Evolutionary conservation across 2,113 vertebrate genomes (phyloP), one percentile per base, ranked within the genome.

Genomic region (Odocoileus virginianus): DNA sequence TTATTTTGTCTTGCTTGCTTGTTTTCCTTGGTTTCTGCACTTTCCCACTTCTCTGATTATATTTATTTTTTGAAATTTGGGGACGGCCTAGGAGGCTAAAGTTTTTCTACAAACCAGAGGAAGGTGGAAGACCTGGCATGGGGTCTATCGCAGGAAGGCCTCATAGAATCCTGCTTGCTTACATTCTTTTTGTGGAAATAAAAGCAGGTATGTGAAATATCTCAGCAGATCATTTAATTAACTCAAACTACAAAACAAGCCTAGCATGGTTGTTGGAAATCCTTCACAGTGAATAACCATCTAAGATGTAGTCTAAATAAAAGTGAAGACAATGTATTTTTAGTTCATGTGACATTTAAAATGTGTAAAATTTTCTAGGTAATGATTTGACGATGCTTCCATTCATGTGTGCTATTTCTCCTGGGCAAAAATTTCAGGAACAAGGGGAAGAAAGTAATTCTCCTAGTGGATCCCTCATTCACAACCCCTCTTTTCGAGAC

Each of bases 321-420:
- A 97, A 95, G 76, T 71, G 30, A 94, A 96, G 88, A 10, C 58
- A 61, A 76, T 88, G 94, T 92, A 94, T 90, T 95, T 96, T 94
- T 95, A 95, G 81, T 78, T 82, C 91, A 83, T 95, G 16, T 95
- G 86, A 95, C 74, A 93, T 96, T 97, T 96, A 95, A 97, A 96
- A 95, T 60, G 36, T 87, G 50, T 91, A 81, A 93, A 92, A 91
- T 45, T 83, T 94, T 91, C 28, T 84, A 96, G 74, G 33, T 92
- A 96, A 91, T 71, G 82, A 16, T 17, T 91, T 79, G 60, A 82
- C 55, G 0, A 1, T 84, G 40, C 28, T 87, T 97, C 23, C 6
- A 55, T 13, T 94, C 61, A 52, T 0, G 3, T 28, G 36, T 58
- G 12, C 30, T 45, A 87, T 92, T 97, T 97, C 52, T 93, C 10